A percentile compares a stretch with the other conserved stretches of the same genome.
Evolutionary conservation across 2,113 vertebrate genomes (phyloP).

Genomic region (Gobiocypris rarus): DNA sequence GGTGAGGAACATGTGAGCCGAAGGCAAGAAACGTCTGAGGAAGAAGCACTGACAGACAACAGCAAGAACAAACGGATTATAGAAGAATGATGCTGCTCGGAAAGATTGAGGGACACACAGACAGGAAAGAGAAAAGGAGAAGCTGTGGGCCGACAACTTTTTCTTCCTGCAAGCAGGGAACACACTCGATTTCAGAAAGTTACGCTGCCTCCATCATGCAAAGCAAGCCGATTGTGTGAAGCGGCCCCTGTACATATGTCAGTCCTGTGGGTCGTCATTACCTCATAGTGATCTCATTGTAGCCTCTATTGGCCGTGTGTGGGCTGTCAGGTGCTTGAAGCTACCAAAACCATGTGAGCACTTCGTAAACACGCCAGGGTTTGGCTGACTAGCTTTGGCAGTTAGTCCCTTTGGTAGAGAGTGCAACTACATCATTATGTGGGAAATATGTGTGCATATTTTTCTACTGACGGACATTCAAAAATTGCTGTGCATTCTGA

Average conservation of each 20-base stretch:
- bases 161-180: background rate
- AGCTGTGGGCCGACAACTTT: background rate
- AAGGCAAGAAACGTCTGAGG: background rate
- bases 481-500: background rate
- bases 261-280: slow-evolving; percentile 24
- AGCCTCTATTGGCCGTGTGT: background rate
- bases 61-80: slow-evolving; percentile 43
- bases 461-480: background rate
- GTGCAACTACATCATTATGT: background rate
- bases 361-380: background rate
- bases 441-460: background rate
- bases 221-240: background rate
- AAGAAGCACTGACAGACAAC: background rate
- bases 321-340: background rate
- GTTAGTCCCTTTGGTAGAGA: background rate
- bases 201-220: background rate
- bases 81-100: slow-evolving; percentile 1
- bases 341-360: background rate
- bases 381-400: background rate
- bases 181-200: background rate
- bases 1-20: background rate
- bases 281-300: slow-evolving; percentile 11
- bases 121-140: slow-evolving; percentile 7
- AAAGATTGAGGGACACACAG: background rate
- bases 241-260: background rate